Percentiles rank a stretch among this genome's conserved stretches.
Evolutionary conservation across 2,888 invertebrate species (phyloP).

Genomic region (Microchrysa polita): DNA sequence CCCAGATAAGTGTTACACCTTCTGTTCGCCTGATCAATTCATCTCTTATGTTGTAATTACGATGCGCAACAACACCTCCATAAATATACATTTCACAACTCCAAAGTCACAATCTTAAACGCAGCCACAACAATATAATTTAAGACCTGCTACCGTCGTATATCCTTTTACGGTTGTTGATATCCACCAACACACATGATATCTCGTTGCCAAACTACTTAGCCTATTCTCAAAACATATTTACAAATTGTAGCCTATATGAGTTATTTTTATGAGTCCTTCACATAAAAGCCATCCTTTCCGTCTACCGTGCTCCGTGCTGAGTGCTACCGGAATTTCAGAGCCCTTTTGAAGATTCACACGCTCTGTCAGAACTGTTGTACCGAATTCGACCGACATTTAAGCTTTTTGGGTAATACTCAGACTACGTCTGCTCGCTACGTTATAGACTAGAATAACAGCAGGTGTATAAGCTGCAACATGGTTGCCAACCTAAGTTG

Average conservation of each 20-base stretch:
- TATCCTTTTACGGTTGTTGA: slow-evolving; percentile 26
- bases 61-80: slow-evolving; percentile 16
- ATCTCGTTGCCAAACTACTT: slow-evolving; percentile 26
- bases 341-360: not conserved
- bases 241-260: slow-evolving; percentile 42
- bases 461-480: too few species aligned
- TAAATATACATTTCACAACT: slow-evolving; percentile 27
- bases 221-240: slow-evolving; percentile 35
- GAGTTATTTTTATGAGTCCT: slow-evolving; percentile 39
- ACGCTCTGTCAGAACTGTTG: not conserved
- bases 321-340: not conserved
- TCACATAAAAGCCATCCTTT: slow-evolving; percentile 33
- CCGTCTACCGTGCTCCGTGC: slow-evolving; percentile 1
- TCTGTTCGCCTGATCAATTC: too few species aligned
- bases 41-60: slow-evolving; percentile 20
- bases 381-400: not conserved
- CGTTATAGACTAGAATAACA: too few species aligned
- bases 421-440: too few species aligned
- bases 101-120: not conserved
- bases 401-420: slow-evolving; percentile 4
- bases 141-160: slow-evolving; percentile 19
- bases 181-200: slow-evolving; percentile 40
- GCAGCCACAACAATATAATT: slow-evolving; percentile 21
- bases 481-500: too few species aligned
- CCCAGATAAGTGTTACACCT: too few species aligned